Base-by-base conservation (phyloP, 2,113 vertebrate species). In the Hippoglossus stenolepis region DNA sequence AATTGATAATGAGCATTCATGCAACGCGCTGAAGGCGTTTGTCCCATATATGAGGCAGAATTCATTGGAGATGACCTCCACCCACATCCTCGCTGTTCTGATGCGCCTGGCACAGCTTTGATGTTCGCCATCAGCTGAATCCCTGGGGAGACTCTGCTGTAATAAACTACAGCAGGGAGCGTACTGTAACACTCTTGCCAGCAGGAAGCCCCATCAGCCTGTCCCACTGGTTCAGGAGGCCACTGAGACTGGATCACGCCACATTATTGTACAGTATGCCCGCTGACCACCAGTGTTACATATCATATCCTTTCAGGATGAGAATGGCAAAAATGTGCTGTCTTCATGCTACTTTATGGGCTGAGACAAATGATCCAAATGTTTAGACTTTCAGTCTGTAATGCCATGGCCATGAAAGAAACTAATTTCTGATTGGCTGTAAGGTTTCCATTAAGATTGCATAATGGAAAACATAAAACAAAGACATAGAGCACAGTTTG, bases 61-160 rank as follows among this genome's bases (percentile, higher is more conserved):
- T 88, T 88, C 83, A 89, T 83, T 66, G 87, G 86, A 88, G 89
- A 90, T 92, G 91, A 94, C 93, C 93, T 92, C 90, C 92, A 90
- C 91, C 92, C 90, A 92, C 93, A 80, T 90, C 77, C 74, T 65
- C n/a, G 76, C 79, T 86, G 81, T 90, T 91, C 85, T 75, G 80
- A 91, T 90, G 83, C 76, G 80, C 82, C 70, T 85, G 86, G 71
- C 87, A 14, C 31, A 38, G 85, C 90, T 92, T 90, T 90, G 89
- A 93, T 91, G 89, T 92, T 89, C 69, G 83, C 91, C 90, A 93
- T 93, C 92, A 91, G 84, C 79, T 51, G 74, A 61, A 67, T 89
- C 91, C 87, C 90, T 45, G 82, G 87, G 89, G 90, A 91, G 73
- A 40, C 67, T 78, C 61, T 70, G 79, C 68, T 81, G 75, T 78